Conservation (phyloP, 2,888 invertebrate genomes). For the Hyppa rectilinea region DNA sequence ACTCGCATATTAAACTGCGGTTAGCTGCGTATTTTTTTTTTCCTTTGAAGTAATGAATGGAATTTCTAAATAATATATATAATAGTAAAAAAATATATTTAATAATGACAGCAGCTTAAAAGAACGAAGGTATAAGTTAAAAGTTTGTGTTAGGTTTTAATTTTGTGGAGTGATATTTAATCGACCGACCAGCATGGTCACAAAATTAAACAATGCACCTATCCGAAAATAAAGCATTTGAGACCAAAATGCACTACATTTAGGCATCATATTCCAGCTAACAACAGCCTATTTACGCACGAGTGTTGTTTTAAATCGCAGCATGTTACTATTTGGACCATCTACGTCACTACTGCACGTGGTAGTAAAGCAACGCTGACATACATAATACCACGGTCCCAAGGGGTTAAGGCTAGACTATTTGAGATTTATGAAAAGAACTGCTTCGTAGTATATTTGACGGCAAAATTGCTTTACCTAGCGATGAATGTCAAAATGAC, state of each 20-base stretch:
- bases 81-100: too few relatives aligned
- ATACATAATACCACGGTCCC: conserved; percentile 27
- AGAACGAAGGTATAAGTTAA: too few relatives aligned
- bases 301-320: conserved; percentile 16
- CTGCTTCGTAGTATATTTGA: background rate
- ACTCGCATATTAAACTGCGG: background rate
- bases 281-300: conserved; percentile 5
- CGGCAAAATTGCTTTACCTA: background rate
- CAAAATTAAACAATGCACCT: background rate
- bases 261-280: conserved; percentile 6
- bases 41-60: too few relatives aligned
- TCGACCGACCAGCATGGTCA: background rate
- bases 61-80: too few relatives aligned
- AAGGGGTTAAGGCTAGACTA: background rate
- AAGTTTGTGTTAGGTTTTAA: too few relatives aligned
- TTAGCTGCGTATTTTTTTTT: background rate
- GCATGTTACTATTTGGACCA: conserved; percentile 20
- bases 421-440: background rate
- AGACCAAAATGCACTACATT: conserved; percentile 4
- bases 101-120: too few relatives aligned
- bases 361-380: conserved; percentile 21
- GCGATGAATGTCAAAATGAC: background rate
- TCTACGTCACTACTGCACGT: conserved; percentile 52
- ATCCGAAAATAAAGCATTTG: background rate
- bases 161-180: background rate